Evolutionary conservation across 2,888 invertebrate genomes (phyloP).

Genomic region (Temnothorax rugatulus): DNA sequence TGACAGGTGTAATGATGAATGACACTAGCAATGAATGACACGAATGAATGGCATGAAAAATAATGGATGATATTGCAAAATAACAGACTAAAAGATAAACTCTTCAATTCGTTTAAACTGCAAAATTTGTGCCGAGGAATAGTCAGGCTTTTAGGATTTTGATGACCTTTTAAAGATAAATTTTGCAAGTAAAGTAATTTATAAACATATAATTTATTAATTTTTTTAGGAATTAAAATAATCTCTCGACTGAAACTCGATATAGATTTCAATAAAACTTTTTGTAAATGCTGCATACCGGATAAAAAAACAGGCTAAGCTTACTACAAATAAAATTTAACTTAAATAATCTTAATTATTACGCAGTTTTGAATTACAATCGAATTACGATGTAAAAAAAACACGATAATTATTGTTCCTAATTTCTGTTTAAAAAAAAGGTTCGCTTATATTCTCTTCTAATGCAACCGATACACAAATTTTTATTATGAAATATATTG

Average conservation of each 20-base stretch:
- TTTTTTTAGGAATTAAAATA: background rate
- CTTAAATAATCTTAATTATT: slow-evolving; percentile 11
- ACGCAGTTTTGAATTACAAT: background rate
- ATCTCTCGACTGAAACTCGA: background rate
- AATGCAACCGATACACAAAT: background rate
- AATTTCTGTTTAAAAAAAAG: background rate
- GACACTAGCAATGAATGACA: background rate
- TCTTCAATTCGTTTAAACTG: background rate
- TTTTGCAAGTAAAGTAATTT: background rate
- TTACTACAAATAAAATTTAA: background rate
- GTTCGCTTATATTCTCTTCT: background rate
- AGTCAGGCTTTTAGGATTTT: background rate
- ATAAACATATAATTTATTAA: background rate
- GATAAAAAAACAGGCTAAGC: background rate
- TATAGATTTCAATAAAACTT: background rate
- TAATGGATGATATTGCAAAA: background rate
- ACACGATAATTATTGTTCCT: background rate
- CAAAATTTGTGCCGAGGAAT: background rate
- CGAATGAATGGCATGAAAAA: background rate
- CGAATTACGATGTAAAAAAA: background rate
- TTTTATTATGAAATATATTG: slow-evolving; percentile 20
- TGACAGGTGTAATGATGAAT: background rate
- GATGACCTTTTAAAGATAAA: background rate
- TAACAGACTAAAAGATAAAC: background rate
- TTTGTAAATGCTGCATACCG: background rate